Conservation (phyloP, 2,113 vertebrate species). For the Himantopus leucocephalus region DNA sequence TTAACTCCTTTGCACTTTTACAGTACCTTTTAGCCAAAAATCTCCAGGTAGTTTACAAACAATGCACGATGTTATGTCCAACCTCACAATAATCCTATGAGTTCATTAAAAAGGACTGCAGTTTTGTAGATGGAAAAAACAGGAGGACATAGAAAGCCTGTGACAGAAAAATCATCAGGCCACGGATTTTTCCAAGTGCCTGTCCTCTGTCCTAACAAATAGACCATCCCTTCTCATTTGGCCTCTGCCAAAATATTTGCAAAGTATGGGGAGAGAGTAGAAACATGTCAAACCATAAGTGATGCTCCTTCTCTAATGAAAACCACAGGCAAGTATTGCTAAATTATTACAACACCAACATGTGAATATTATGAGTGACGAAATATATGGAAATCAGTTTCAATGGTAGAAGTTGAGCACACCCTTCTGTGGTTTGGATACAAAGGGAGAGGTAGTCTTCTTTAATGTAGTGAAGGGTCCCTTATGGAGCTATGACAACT, state of each 20-base stretch:
- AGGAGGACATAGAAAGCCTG: not conserved
- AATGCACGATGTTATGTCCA: not conserved
- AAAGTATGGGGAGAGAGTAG: not conserved
- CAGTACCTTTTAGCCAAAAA: slow-evolving; percentile 2
- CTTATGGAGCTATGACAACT: not conserved
- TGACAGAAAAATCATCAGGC: not conserved
- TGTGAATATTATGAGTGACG: not conserved
- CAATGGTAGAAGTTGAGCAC: not conserved
- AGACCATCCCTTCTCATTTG: not conserved
- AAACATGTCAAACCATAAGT: not conserved
- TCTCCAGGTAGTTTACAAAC: slow-evolving; percentile 8
- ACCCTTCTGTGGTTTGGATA: not conserved
- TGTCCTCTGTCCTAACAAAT: not conserved
- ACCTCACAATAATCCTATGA: not conserved
- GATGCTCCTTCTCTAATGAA: not conserved
- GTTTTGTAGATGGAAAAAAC: not conserved
- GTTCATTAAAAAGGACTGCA: slow-evolving; percentile 15
- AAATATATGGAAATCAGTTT: slow-evolving; percentile 18
- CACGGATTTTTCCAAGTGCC: not conserved
- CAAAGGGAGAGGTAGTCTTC: not conserved
- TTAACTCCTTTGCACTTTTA: slow-evolving; percentile 16
- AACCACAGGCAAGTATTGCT: not conserved
- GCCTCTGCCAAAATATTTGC: not conserved
- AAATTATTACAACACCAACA: not conserved
- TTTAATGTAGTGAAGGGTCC: not conserved